Percentiles rank a stretch among this genome's conserved stretches.
Evolutionary conservation across 2,888 invertebrate genomes (phyloP).

Genomic region (Tipula unca): DNA sequence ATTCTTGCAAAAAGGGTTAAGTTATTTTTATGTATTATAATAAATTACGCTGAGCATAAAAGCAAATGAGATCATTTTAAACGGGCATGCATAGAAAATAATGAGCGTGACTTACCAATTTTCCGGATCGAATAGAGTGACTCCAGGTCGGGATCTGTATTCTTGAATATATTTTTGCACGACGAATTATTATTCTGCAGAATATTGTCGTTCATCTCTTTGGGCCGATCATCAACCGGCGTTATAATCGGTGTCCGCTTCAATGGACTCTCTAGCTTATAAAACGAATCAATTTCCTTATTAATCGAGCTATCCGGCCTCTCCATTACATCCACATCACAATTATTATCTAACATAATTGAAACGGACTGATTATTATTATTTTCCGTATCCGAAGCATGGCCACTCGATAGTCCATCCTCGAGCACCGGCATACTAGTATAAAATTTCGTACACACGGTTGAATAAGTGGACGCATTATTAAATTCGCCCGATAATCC

Average conservation of each 20-base stretch:
- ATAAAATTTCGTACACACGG: constrained; percentile 49
- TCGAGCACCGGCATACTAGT: constrained; percentile 85
- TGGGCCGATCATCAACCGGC: background rate
- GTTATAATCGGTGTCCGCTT: constrained; percentile 27
- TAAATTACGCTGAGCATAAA: constrained; percentile 9
- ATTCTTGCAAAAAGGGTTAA: background rate
- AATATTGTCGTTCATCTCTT: background rate
- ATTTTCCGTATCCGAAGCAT: constrained; percentile 86
- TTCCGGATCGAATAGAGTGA: constrained; percentile 65
- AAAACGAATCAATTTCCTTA: constrained; percentile 24
- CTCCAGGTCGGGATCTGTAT: constrained; percentile 53
- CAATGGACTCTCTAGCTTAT: constrained; percentile 31
- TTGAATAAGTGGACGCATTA: constrained; percentile 50
- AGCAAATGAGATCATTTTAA: background rate
- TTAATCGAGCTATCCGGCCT: background rate
- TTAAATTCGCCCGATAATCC: constrained; percentile 43
- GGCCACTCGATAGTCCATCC: constrained; percentile 89
- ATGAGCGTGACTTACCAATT: constrained; percentile 25
- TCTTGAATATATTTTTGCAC: constrained; percentile 34
- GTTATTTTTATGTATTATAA: background rate
- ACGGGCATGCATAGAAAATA: background rate
- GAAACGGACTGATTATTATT: constrained; percentile 50
- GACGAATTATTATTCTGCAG: constrained; percentile 15
- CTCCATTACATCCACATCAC: background rate
- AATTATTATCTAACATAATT: constrained; percentile 36